These are phyloP conservation scores for Timema podura DNA, from an alignment of 2,888 invertebrate genomes.

Conservation along the genomic window DNA sequence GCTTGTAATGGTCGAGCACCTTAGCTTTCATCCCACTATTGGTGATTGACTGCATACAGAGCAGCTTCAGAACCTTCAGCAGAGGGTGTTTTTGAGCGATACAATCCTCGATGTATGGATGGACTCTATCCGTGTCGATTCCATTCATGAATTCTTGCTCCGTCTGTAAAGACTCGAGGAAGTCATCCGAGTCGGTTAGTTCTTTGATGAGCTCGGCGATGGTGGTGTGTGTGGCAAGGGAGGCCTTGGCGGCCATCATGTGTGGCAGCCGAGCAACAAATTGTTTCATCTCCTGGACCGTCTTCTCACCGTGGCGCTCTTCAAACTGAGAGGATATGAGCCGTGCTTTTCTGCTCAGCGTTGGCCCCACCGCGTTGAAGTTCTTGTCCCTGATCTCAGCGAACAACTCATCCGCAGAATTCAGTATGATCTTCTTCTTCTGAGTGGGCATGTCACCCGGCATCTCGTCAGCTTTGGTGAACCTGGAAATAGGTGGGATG, in stretches of 20 bases:
- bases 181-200: slow-evolving; percentile 67
- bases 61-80: slow-evolving; percentile 75
- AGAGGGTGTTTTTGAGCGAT: slow-evolving; percentile 82
- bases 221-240: slow-evolving; percentile 81
- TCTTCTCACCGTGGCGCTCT: slow-evolving; percentile 78
- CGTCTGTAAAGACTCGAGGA: slow-evolving; percentile 72
- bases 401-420: slow-evolving; percentile 85
- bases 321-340: slow-evolving; percentile 80
- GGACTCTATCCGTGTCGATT: slow-evolving; percentile 84
- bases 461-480: slow-evolving; percentile 63
- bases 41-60: slow-evolving; percentile 89
- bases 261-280: slow-evolving; percentile 87
- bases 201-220: slow-evolving; percentile 93
- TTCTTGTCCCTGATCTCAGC: slow-evolving; percentile 88
- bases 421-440: slow-evolving; percentile 72
- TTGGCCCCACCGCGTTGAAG: slow-evolving; percentile 85
- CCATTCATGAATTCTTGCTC: slow-evolving; percentile 93
- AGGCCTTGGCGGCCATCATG: slow-evolving; percentile 80
- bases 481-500: slow-evolving; percentile 45
- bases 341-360: slow-evolving; percentile 81
- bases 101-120: slow-evolving; percentile 86
- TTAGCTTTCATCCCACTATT: slow-evolving; percentile 91
- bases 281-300: slow-evolving; percentile 92
- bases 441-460: slow-evolving; percentile 57
- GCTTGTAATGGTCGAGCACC: slow-evolving; percentile 68